Conservation (phyloP, 2,888 invertebrate species). For the Hoplodrina ambigua region DNA sequence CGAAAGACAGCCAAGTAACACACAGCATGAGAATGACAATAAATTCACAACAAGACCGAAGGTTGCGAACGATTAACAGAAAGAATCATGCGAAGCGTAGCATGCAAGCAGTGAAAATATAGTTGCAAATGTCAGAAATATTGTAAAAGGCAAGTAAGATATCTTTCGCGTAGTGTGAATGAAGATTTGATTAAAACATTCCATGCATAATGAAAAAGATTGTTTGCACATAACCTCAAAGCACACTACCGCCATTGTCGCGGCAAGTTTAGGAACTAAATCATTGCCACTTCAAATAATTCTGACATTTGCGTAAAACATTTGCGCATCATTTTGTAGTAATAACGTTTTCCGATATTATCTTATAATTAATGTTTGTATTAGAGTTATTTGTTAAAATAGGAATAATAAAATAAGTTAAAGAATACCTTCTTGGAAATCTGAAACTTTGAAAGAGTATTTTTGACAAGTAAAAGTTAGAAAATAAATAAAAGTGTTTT, state of each 20-base stretch:
- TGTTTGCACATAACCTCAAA: constrained; percentile 18
- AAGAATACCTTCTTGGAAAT: constrained; percentile 84
- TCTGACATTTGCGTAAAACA: constrained; percentile 70
- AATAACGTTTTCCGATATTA: constrained; percentile 79
- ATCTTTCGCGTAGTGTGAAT: not conserved
- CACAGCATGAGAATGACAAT: constrained; percentile 79
- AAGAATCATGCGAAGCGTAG: constrained; percentile 70
- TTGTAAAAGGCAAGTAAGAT: not conserved
- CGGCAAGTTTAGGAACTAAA: constrained; percentile 14
- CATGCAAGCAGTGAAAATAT: constrained; percentile 82
- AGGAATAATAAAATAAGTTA: constrained; percentile 75
- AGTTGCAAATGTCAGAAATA: constrained; percentile 73
- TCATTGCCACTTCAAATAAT: constrained; percentile 49
- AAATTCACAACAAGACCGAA: constrained; percentile 83
- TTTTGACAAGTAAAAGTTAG: constrained; percentile 69
- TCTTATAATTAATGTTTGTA: constrained; percentile 78
- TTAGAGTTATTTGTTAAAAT: constrained; percentile 86
- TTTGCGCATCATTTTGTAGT: constrained; percentile 70
- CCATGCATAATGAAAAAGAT: constrained; percentile 23
- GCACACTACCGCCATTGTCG: constrained; percentile 34
- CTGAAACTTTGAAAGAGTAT: constrained; percentile 85
- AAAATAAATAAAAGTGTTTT: constrained; percentile 48
- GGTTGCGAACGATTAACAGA: constrained; percentile 75
- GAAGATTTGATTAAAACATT: constrained; percentile 6
- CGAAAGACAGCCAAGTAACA: constrained; percentile 77